Evolutionary conservation across 2,888 invertebrate species (phyloP), one percentile per base, ranked within the genome.

Genomic region (Hemaris fuciformis): DNA sequence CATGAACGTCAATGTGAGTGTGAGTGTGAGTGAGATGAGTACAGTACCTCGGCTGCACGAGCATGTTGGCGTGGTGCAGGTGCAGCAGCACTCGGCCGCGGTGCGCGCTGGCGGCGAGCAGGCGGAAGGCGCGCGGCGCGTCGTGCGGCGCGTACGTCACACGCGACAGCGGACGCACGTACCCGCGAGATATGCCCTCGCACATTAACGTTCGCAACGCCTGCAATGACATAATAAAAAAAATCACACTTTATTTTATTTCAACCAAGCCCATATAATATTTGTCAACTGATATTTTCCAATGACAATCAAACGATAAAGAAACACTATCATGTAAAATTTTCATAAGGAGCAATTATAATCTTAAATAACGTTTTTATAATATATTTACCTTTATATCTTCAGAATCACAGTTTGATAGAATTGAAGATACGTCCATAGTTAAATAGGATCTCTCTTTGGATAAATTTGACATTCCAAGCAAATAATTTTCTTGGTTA

Each of bases 161-260:
- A 5, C 83, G 80, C 0, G 85, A 67, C 42, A 89, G 66, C 0
- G 89, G 89, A 2, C 82, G 77, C 25, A 89, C 88, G 64, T 78
- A 82, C 0, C 89, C 89, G 0, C 64, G 68, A 0, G 65, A 63
- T 15, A 89, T 87, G 1, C 89, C 89, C 3, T 85, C 83, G 18
- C 76, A 79, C 22, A 89, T 41, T 66, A 85, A 64, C 3, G 15
- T 20, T 46, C 84, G 86, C 4, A 89, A 60, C 7, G 62, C 66
- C 87, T 87, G 67, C 6, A 20, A n/a, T n/a, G n/a, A n/a, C n/a
- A n/a, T n/a, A 15, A 60, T 3, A 48, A 31, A 22, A 34, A 10
- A 45, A 46, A 22, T 25, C 15, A 41, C 20, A n/a, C n/a, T n/a
- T n/a, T n/a, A n/a, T n/a, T 56, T 20, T 25, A 22, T 34, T 0